phyloP scores from a whole-genome alignment of 2,888 invertebrate genomes.

The Chelonus formosanus region DNA sequence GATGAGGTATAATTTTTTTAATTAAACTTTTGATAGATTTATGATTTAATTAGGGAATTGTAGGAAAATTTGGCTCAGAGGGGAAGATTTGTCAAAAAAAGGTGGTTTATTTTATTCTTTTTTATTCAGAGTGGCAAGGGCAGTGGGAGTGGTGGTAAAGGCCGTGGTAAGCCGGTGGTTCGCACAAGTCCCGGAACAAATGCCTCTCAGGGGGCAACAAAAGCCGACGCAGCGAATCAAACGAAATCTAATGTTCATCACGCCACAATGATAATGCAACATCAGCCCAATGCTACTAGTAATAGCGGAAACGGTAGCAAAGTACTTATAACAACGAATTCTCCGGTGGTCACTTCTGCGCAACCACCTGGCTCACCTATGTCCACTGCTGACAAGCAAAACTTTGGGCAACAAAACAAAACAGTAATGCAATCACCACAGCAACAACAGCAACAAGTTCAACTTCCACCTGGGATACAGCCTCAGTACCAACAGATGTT shows the following conservation, averaged over 20 bases:
- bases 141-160: constrained; percentile 68
- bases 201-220: constrained; percentile 63
- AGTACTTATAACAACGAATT: constrained; percentile 50
- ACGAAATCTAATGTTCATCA: constrained; percentile 64
- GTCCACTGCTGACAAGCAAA: constrained; percentile 68
- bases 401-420: constrained; percentile 64
- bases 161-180: constrained; percentile 76
- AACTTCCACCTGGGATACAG: constrained; percentile 49
- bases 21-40: no score
- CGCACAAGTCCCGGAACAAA: constrained; percentile 76
- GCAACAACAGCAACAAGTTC: constrained; percentile 61
- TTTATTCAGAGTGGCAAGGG: constrained; percentile 59
- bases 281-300: constrained; percentile 47
- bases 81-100: constrained; percentile 17
- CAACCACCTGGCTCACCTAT: constrained; percentile 68
- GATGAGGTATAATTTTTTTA: neutral
- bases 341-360: constrained; percentile 52
- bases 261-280: constrained; percentile 57
- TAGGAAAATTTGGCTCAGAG: neutral
- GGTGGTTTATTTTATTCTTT: constrained; percentile 39
- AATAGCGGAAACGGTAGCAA: constrained; percentile 50
- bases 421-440: constrained; percentile 63
- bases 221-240: constrained; percentile 81
- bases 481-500: constrained; percentile 50
- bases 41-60: no score